These are phyloP conservation scores for Aporophyla nigra DNA, from an alignment of 2,888 invertebrate genomes.

Conservation along the genomic window DNA sequence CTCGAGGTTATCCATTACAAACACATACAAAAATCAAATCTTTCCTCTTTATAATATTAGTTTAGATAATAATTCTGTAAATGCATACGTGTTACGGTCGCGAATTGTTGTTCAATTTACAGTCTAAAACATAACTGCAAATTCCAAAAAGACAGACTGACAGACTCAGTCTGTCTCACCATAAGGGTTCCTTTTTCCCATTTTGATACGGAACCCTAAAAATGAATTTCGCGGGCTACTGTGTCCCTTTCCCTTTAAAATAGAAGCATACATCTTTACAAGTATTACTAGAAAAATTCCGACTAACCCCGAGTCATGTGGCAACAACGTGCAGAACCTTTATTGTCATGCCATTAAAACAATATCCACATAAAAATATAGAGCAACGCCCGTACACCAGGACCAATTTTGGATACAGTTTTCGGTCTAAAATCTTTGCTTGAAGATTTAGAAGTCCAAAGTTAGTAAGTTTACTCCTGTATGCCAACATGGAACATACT, in stretches of 20 bases:
- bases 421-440: background rate
- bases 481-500: background rate
- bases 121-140: too few species aligned
- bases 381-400: background rate
- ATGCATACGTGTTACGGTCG: too few species aligned
- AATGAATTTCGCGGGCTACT: too few species aligned
- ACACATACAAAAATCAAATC: too few species aligned
- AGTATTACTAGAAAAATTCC: background rate
- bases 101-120: too few species aligned
- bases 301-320: background rate
- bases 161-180: too few species aligned
- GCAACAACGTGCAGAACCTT: background rate
- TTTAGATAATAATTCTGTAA: too few species aligned
- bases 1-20: too few species aligned
- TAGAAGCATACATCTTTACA: background rate
- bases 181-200: too few species aligned
- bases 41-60: too few species aligned
- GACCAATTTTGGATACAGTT: background rate
- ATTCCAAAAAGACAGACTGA: too few species aligned
- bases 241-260: background rate
- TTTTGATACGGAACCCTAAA: too few species aligned
- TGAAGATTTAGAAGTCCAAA: background rate
- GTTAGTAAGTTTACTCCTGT: background rate
- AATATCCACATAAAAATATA: conserved; percentile 10
- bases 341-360: conserved; percentile 24